Percentiles rank a stretch among this genome's conserved stretches.
phyloP scores from a whole-genome alignment of 2,797 vertebrate species.

The Sitta carolinensis region DNA sequence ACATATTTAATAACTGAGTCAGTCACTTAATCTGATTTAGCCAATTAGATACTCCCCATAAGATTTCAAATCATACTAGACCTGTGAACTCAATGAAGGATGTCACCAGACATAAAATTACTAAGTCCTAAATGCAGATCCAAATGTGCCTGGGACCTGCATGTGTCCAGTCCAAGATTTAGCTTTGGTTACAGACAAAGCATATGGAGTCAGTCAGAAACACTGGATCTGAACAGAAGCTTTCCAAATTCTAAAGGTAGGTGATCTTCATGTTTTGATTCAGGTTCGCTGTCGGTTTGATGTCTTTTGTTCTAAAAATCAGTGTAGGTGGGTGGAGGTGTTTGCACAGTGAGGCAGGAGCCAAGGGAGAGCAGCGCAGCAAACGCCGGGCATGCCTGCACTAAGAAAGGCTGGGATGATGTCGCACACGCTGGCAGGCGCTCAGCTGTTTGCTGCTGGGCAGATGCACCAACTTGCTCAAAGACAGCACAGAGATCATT shows the following conservation, averaged over 20 bases:
- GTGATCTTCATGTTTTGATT: background rate
- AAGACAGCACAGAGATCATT: background rate
- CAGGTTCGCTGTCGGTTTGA: background rate
- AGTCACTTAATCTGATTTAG: background rate
- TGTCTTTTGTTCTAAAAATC: background rate
- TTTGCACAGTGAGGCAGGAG: background rate
- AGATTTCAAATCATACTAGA: background rate
- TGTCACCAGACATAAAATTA: background rate
- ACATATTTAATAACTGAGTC: background rate
- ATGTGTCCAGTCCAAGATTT: background rate
- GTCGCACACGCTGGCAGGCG: background rate
- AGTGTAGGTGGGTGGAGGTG: background rate
- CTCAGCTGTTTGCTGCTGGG: background rate
- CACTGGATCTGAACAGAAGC: background rate
- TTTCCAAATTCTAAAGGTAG: background rate
- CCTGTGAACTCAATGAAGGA: background rate
- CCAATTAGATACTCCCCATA: background rate
- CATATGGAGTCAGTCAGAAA: background rate
- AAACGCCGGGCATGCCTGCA: background rate
- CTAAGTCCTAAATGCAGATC: background rate
- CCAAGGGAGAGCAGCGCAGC: background rate
- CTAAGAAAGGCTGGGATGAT: rapidly evolving
- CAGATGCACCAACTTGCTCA: background rate
- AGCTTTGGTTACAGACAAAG: background rate
- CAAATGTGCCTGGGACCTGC: background rate